Evolutionary conservation across 1,140 invertebrate species (phyloP).

Genomic region (Drosophila sechellia): DNA sequence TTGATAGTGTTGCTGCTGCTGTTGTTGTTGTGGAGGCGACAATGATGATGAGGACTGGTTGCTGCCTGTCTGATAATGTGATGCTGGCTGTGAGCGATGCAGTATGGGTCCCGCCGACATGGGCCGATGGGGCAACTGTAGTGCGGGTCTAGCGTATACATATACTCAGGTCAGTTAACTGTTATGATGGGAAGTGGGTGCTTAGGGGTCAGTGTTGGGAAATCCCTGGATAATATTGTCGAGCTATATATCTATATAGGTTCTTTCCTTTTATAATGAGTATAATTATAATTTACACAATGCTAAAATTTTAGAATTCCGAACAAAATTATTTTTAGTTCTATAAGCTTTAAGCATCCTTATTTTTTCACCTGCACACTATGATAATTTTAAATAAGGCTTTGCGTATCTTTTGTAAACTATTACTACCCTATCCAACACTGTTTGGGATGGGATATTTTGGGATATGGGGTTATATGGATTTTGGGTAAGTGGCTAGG

Average conservation of each 20-base stretch:
- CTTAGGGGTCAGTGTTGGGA: constrained; percentile 1
- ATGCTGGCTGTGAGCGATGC: constrained; percentile 79
- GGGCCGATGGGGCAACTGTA: constrained; percentile 82
- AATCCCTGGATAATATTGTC: not conserved
- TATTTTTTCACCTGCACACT: too few species aligned
- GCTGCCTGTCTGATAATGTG: constrained; percentile 69
- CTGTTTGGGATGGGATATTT: not conserved
- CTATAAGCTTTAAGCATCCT: too few species aligned
- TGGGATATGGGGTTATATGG: not conserved
- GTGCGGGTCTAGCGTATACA: constrained; percentile 72
- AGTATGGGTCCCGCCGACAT: constrained; percentile 84
- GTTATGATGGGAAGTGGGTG: not conserved
- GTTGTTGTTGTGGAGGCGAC: constrained; percentile 55
- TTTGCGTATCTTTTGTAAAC: not conserved
- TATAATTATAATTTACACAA: not conserved
- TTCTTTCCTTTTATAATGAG: too few species aligned
- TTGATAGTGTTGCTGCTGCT: constrained; percentile 64
- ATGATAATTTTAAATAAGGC: too few species aligned
- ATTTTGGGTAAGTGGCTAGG: constrained; percentile 33
- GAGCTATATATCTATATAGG: not conserved
- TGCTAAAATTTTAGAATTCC: too few species aligned
- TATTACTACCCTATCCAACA: not conserved
- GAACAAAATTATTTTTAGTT: too few species aligned
- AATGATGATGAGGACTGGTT: constrained; percentile 58
- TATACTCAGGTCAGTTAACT: constrained; percentile 47